Percentiles rank a stretch among this genome's conserved stretches.
Conservation (phyloP, 2,113 vertebrate species). For the Perognathus longimembris region DNA sequence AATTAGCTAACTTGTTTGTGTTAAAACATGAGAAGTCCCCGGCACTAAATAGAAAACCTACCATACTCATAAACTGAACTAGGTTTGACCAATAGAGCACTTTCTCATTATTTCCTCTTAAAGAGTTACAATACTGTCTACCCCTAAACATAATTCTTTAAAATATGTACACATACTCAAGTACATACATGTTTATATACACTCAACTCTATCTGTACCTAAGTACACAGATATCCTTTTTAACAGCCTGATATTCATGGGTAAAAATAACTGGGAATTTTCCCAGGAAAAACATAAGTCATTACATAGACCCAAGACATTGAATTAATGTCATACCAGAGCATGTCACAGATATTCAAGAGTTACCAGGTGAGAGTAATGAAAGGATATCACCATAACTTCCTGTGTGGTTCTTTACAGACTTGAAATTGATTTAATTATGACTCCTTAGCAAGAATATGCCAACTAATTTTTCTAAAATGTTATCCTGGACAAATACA, state of each 20-base stretch:
- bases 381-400: neutral
- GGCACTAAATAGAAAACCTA: neutral
- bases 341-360: neutral
- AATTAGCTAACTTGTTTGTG: neutral
- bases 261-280: constrained; percentile 23
- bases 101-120: neutral
- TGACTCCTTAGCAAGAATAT: constrained; percentile 8
- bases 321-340: constrained; percentile 24
- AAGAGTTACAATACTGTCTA: neutral
- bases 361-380: constrained; percentile 29
- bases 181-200: neutral
- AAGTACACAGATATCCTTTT: neutral
- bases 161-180: neutral
- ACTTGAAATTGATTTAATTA: constrained; percentile 8
- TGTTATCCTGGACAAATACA: neutral
- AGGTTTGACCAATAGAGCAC: neutral
- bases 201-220: neutral
- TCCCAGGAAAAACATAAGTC: constrained; percentile 47
- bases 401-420: constrained; percentile 23
- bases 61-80: neutral
- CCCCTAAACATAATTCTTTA: neutral
- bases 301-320: constrained; percentile 27
- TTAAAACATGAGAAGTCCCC: neutral
- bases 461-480: constrained; percentile 28
- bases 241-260: constrained; percentile 32